Evolutionary conservation across 2,113 vertebrate species (phyloP), one percentile per base, ranked within the genome.

Genomic region (Osmerus eperlanus): DNA sequence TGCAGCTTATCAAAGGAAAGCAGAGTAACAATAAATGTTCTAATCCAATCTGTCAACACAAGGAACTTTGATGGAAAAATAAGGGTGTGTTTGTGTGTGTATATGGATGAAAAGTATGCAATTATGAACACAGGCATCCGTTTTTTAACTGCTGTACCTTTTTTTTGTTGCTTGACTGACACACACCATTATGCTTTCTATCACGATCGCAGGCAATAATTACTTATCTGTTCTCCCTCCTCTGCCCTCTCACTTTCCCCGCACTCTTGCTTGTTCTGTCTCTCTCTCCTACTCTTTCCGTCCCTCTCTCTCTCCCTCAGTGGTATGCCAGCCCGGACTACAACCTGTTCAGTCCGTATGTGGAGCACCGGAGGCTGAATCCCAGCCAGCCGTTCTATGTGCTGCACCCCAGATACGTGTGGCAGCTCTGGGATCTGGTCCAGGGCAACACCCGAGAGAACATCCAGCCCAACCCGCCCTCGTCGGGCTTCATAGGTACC

Each of bases 401-500:
- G 78, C 95, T 99, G 25, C 97, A 99, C 83, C 97, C 97, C 21
- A 93, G 94, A 65, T 99, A 96, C 66, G 93, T 98, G 89, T 99
- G 97, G 97, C 91, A 93, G 76, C 95, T 99, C 32, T 99, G 97
- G 97, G 96, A 99, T 65, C 88, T 98, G 80, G 96, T 99, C 84
- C 97, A 99, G 87, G 93, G 94, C 80, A 99, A 98, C 85, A 98
- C 95, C n/a, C 88, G 93, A 78, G 96, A 98, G 89, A 95, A 93
- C 85, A 99, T 99, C 84, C 97, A 99, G 80, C 97, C 96, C 79
- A 99, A 99, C 68, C 97, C 97, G 1, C 97, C 97, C 9, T 99
- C 97, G 29, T 99, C 97, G 69, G 97, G 97, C 70, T 99, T 99
- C 87, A 97, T 98, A 78, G 97, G 97, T 97, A 87, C 16, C 11